Evolutionary conservation across 2,888 invertebrate species (phyloP).

Genomic region (Eretmocerus hayati): DNA sequence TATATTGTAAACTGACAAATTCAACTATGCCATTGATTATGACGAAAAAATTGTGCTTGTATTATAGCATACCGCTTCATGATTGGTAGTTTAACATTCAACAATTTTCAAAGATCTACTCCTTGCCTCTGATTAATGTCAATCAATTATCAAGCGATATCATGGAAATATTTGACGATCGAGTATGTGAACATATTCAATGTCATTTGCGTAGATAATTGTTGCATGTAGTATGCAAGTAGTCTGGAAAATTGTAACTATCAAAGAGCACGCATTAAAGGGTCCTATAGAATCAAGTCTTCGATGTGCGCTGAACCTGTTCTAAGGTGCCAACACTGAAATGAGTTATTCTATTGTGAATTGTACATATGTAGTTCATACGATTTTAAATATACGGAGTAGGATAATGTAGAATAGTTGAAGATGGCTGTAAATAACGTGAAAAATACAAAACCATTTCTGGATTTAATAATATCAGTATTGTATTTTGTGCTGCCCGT

Average conservation of each 20-base stretch:
- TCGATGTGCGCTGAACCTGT: constrained; percentile 19
- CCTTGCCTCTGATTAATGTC: no score
- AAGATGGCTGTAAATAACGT: constrained; percentile 16
- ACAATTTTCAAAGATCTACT: no score
- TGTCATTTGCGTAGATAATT: no score
- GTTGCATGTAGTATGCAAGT: no score
- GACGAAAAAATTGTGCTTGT: no score
- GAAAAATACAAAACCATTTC: constrained; percentile 18
- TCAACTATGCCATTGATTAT: no score
- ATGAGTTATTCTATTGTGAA: constrained; percentile 20
- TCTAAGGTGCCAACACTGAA: constrained; percentile 22
- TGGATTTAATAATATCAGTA: constrained; percentile 7
- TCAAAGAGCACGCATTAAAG: constrained; percentile 24
- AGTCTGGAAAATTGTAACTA: constrained; percentile 15
- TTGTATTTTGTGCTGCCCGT: not conserved
- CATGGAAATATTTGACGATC: no score
- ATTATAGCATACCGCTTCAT: no score
- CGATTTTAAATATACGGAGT: constrained; percentile 16
- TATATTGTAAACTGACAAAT: no score
- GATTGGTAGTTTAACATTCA: no score
- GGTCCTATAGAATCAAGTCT: constrained; percentile 22
- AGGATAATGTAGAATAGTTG: constrained; percentile 14
- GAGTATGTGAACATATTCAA: no score
- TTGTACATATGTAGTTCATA: constrained; percentile 22
- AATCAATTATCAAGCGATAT: no score